A percentile compares a stretch with the other conserved stretches of the same genome.
phyloP scores from a whole-genome alignment of 2,113 vertebrate species.

The Periophthalmus modestus region DNA sequence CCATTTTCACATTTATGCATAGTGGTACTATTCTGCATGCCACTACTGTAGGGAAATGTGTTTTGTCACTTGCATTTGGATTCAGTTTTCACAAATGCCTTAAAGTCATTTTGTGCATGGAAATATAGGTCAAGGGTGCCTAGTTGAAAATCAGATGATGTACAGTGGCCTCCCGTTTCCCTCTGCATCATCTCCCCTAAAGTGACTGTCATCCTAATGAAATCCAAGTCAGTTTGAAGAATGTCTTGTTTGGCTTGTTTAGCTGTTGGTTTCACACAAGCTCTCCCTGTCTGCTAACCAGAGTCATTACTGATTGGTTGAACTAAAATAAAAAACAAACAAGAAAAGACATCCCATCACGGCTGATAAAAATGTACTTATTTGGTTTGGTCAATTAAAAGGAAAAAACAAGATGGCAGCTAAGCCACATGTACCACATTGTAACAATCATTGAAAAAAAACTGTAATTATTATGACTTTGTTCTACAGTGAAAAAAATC shows the following conservation, averaged over 20 bases:
- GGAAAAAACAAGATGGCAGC: constrained; percentile 32
- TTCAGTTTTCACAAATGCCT: constrained; percentile 63
- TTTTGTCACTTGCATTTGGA: constrained; percentile 24
- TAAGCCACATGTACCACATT: constrained; percentile 21
- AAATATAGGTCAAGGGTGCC: constrained; percentile 20
- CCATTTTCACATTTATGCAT: constrained; percentile 19
- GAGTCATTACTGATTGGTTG: background rate
- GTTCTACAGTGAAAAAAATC: background rate
- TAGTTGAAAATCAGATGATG: constrained; percentile 34
- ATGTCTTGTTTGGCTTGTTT: constrained; percentile 30
- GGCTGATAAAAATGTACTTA: background rate
- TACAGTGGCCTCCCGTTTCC: constrained; percentile 19
- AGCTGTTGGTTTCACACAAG: constrained; percentile 14
- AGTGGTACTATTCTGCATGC: constrained; percentile 4
- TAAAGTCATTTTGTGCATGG: constrained; percentile 55
- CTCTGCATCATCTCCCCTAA: constrained; percentile 29
- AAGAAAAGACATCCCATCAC: background rate
- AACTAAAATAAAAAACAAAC: background rate
- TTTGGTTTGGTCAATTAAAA: constrained; percentile 6
- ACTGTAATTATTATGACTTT: background rate
- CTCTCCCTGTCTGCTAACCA: background rate
- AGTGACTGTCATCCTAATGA: constrained; percentile 38
- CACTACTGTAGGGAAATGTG: constrained; percentile 25
- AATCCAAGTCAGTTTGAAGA: constrained; percentile 36
- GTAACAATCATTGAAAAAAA: background rate